phyloP scores from a whole-genome alignment of 2,888 invertebrate genomes.

The Melanargia galathea region DNA sequence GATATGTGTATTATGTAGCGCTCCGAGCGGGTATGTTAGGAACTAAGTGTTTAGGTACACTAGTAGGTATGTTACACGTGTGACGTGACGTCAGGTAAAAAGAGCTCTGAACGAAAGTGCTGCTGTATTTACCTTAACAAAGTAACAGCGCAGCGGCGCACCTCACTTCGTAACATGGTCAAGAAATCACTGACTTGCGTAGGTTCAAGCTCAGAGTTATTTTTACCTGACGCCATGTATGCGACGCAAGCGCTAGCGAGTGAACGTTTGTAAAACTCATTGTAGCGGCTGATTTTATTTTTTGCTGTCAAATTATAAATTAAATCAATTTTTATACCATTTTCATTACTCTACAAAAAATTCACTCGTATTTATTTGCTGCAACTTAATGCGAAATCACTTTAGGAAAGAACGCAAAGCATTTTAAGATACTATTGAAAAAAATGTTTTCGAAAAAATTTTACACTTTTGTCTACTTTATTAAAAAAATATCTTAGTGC shows the following conservation, averaged over 20 bases:
- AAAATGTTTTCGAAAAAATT: constrained; percentile 16
- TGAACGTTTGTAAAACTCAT: constrained; percentile 1
- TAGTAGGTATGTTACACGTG: too few species aligned
- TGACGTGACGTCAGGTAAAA: too few species aligned
- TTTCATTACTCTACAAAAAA: neutral
- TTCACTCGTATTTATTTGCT: neutral
- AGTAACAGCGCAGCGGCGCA: too few species aligned
- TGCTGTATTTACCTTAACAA: too few species aligned
- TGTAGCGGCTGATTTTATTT: neutral
- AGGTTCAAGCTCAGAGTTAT: neutral
- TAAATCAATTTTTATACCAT: neutral
- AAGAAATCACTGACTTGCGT: too few species aligned
- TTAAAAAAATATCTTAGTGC: constrained; percentile 10
- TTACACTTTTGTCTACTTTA: constrained; percentile 24
- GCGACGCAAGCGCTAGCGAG: neutral
- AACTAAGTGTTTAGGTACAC: too few species aligned
- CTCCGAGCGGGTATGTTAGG: neutral
- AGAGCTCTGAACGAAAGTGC: too few species aligned
- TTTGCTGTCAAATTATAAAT: constrained; percentile 11
- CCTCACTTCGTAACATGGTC: too few species aligned
- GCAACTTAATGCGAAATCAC: neutral
- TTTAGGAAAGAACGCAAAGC: neutral
- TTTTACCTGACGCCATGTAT: neutral
- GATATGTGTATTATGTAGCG: neutral
- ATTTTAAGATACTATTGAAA: neutral